Evolutionary conservation across 2,888 invertebrate species (phyloP).

Genomic region (Leistus spinibarbis): DNA sequence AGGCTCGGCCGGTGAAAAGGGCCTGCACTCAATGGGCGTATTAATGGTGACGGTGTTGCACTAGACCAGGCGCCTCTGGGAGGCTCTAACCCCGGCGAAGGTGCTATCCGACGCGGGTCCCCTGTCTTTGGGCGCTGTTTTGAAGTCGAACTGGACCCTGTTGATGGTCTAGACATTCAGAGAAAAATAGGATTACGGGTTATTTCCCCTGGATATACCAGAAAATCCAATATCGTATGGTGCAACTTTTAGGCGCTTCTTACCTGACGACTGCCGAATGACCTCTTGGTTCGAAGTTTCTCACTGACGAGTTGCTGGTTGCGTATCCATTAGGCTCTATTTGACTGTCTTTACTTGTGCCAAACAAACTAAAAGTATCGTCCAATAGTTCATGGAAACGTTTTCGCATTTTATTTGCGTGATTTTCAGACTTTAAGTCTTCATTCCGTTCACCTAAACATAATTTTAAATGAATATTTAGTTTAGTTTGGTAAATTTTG

Average conservation of each 20-base stretch:
- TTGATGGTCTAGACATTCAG: constrained; percentile 42
- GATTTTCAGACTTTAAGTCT: constrained; percentile 49
- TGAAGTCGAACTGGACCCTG: constrained; percentile 45
- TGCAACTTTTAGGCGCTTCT: background rate
- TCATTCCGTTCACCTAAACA: constrained; percentile 1
- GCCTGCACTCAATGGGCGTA: constrained; percentile 70
- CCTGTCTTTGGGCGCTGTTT: constrained; percentile 54
- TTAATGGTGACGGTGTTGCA: constrained; percentile 59
- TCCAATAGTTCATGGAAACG: constrained; percentile 79
- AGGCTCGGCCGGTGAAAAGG: constrained; percentile 64
- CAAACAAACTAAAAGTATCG: constrained; percentile 79
- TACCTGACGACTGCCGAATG: constrained; percentile 52
- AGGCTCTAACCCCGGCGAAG: constrained; percentile 50
- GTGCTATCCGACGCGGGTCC: constrained; percentile 47
- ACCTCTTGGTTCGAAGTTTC: constrained; percentile 53
- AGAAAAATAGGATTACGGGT: too few relatives aligned
- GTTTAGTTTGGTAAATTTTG: background rate
- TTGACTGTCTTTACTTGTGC: constrained; percentile 65
- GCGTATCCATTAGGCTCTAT: constrained; percentile 47
- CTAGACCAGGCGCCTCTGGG: constrained; percentile 62
- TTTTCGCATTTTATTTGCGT: constrained; percentile 66
- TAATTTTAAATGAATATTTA: too few relatives aligned
- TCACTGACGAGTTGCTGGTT: constrained; percentile 42
- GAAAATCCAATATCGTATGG: too few relatives aligned
- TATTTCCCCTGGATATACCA: background rate